phyloP scores from a whole-genome alignment of 2,797 vertebrate genomes.

The Serranus cabrilla region DNA sequence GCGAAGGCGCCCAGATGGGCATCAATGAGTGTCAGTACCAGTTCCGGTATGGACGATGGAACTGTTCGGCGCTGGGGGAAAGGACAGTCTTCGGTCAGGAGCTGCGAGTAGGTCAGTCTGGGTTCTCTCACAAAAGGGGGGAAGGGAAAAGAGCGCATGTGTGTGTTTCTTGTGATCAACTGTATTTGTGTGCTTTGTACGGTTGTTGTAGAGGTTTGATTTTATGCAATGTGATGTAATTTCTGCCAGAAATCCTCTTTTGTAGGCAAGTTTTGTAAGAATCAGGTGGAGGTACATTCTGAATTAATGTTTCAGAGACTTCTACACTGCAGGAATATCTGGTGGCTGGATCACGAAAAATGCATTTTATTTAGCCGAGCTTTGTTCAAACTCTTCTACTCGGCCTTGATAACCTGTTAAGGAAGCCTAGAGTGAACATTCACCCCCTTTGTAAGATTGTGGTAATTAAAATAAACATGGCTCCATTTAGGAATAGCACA shows the following conservation, averaged over 20 bases:
- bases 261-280: background rate
- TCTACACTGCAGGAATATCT: background rate
- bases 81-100: slow-evolving; percentile 99
- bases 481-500: background rate
- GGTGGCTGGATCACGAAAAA: too few relatives aligned
- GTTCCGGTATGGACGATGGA: slow-evolving; percentile 98
- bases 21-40: slow-evolving; percentile 99
- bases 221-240: too few relatives aligned
- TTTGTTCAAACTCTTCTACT: background rate
- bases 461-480: slow-evolving; percentile 2
- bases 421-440: background rate
- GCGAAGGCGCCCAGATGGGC: slow-evolving; percentile 99
- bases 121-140: slow-evolving; percentile 52
- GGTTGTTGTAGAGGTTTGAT: background rate
- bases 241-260: too few relatives aligned
- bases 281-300: background rate
- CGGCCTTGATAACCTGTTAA: background rate
- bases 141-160: slow-evolving; percentile 25
- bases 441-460: background rate
- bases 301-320: background rate
- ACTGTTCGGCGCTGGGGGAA: slow-evolving; percentile 98
- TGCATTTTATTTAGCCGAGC: background rate
- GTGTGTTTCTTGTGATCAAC: background rate
- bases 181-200: slow-evolving; percentile 8
- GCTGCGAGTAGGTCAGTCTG: slow-evolving; percentile 93